Evolutionary conservation across 2,888 invertebrate genomes (phyloP), one percentile per base, ranked within the genome.

Genomic region (Fissipunctia ypsillon): DNA sequence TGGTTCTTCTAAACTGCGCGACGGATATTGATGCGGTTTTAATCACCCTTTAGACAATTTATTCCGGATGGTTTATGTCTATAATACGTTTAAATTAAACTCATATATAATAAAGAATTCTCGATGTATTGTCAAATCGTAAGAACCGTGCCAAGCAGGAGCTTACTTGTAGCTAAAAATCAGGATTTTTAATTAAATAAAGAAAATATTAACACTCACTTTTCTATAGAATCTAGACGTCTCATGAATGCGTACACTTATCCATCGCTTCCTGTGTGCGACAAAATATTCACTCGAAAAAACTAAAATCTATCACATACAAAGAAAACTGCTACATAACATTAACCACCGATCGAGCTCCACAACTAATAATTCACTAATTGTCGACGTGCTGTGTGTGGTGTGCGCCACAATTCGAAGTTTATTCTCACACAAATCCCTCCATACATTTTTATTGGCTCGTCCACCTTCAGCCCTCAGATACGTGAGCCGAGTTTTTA

Each of bases 401-500:
- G 56, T 56, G 56, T 84, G 88, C 83, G 84, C 86, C 90, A 68
- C 88, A 77, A 88, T 85, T 81, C 71, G 77, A 63, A 86, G 92
- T 93, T 92, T 92, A 93, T 93, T 92, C 91, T 87, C 89, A 88
- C 89, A 92, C 94, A 95, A 95, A 95, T 95, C 95, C 95, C 90
- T 93, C 95, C 93, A 95, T 96, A 95, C 95, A 96, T 95, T 95
- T 96, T 95, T 96, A 96, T 95, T 96, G 95, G 95, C 91, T 90
- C 92, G 91, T 91, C 93, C 92, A 95, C 95, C 95, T 95, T 94
- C 93, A 90, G 90, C 88, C 90, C 87, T 80, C 76, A 57, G 86
- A 85, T 83, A 94, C 95, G 95, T 95, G 95, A 93, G 83, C 73
- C 9, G 94, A 84, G 81, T 95, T 87, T 84, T 80, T 85, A 87